Evolutionary conservation across 2,113 vertebrate species (phyloP), one percentile per base, ranked within the genome.

Genomic region (Scophthalmus maximus): DNA sequence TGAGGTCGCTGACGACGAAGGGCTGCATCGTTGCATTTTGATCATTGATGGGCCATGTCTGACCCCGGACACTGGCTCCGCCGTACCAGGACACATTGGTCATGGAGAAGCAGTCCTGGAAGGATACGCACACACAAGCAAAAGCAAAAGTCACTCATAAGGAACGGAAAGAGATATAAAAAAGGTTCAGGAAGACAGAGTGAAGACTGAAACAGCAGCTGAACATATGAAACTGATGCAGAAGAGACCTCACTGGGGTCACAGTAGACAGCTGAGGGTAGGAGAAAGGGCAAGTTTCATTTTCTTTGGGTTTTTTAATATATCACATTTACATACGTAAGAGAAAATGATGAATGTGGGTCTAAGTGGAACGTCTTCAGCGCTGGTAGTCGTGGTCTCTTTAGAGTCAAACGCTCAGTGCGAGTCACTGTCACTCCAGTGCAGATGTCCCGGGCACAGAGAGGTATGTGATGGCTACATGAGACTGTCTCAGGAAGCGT

Each of bases 91-190:
- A 97, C 46, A 97, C 38, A 1, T 97, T 97, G 30, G 81, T 84
- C 96, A 97, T 97, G 69, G 96, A 97, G 85, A 97, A 96, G 75
- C 96, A 97, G 40, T 96, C 94, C 96, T 97, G 89, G 27, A 40
- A 81, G 20, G 30, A 63, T 32, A 55, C 17, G 32, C 11, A 62
- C 9, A 51, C 2, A 46, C 0, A 18, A 27, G 52, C 14, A 30
- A 14, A 46, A 2, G 55, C n/a, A n/a, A n/a, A n/a, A n/a, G n/a
- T n/a, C n/a, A n/a, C n/a, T n/a, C n/a, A n/a, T n/a, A n/a, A n/a
- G n/a, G n/a, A n/a, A n/a, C n/a, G n/a, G n/a, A n/a, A n/a, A n/a
- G n/a, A n/a, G n/a, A n/a, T n/a, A n/a, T n/a, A n/a, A n/a, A n/a
- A n/a, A n/a, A n/a, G n/a, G n/a, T n/a, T n/a, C n/a, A n/a, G n/a